Conservation (phyloP, 2,888 invertebrate genomes). For the Keiferia lycopersicella region DNA sequence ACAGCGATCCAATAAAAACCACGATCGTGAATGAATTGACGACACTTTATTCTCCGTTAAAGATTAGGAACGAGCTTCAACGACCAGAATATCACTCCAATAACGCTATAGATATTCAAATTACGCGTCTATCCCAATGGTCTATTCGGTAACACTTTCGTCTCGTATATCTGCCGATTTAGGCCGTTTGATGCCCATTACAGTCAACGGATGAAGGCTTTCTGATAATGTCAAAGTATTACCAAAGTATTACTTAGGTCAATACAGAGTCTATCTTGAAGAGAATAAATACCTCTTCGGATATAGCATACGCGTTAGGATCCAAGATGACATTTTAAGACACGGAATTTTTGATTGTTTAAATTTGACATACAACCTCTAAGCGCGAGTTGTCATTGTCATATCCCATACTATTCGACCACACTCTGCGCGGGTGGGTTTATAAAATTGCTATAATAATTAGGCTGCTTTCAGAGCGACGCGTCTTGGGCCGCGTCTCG, state of each 20-base stretch:
- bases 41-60: constrained; percentile 2
- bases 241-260: constrained; percentile 8
- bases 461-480: too few species aligned
- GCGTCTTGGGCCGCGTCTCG: too few species aligned
- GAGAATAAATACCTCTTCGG: too few species aligned
- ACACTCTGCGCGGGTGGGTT: too few species aligned
- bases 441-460: too few species aligned
- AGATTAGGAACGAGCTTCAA: constrained; percentile 11
- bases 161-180: constrained; percentile 13
- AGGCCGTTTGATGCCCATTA: neutral
- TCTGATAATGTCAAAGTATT: constrained; percentile 11
- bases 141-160: constrained; percentile 12
- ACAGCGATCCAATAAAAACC: neutral
- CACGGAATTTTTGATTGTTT: too few species aligned
- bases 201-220: constrained; percentile 4
- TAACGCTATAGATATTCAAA: constrained; percentile 1
- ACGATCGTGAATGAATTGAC: neutral
- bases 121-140: neutral
- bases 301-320: too few species aligned
- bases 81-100: constrained; percentile 9
- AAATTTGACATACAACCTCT: too few species aligned
- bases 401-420: too few species aligned
- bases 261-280: neutral
- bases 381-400: too few species aligned
- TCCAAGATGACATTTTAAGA: too few species aligned